Evolutionary conservation across 2,888 invertebrate genomes (phyloP), one percentile per base, ranked within the genome.

Genomic region (Masnerella sp.): DNA sequence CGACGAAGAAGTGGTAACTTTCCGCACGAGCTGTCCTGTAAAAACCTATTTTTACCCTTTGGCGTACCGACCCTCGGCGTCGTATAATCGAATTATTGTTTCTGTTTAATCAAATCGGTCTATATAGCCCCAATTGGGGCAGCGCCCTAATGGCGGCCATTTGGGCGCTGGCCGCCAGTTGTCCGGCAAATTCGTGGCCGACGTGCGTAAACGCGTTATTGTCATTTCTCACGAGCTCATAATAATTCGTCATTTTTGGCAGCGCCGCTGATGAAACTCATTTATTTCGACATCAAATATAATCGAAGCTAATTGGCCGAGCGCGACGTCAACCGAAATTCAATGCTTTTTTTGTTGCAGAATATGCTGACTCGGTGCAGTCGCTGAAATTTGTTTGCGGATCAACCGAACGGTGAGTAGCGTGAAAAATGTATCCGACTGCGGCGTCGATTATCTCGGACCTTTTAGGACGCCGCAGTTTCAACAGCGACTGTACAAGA

Each of bases 381-480:
- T 56, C 59, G 56, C 52, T 72, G 61, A 72, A 67, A 28, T 14
- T 47, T 28, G 43, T 52, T 65, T 67, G 34, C 30, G 34, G 47
- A 59, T 52, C 45, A 72, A 61, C 58, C 28, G 71, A 65, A 51
- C 59, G 72, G 72, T 72, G 15, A 61, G 67, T 64, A 2, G 9
- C 22, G 20, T 32, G 1, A 43, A 59, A 42, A 49, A 51, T 49
- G 18, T 14, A 49, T 56, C 18, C 30, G 30, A 1, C 28, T 45
- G 22, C 47, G 12, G 36, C 12, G 36, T 49, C 45, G 54, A 67
- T 54, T 49, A 36, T 56, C 20, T 49, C 67, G 52, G 61, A 38
- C 62, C 34, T 51, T 74, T 45, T 34, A 68, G 54, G 56, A 75
- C 64, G 45, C 72, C 56, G 49, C 74, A 52, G 70, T 77, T 78